Conservation (phyloP, 2,888 invertebrate genomes). For the Sphecodes monilicornis region DNA sequence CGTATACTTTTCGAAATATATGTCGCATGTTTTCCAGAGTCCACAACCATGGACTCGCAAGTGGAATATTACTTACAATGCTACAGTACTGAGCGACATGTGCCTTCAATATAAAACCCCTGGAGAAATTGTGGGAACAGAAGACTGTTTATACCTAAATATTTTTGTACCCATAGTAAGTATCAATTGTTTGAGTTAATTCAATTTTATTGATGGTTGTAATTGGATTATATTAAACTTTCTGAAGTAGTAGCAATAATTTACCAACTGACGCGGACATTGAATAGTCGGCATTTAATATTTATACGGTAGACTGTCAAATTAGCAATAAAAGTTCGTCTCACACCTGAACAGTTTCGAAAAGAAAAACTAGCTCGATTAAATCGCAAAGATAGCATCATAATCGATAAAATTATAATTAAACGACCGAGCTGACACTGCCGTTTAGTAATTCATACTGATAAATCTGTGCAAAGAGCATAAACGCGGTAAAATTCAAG, state of each 20-base stretch:
- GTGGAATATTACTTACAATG: conserved; percentile 69
- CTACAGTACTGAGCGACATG: conserved; percentile 65
- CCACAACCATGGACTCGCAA: conserved; percentile 71
- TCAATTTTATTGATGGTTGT: not conserved
- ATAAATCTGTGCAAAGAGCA: not conserved
- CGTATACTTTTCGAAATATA: no score
- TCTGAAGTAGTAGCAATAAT: not conserved
- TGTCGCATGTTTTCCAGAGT: conserved; percentile 17
- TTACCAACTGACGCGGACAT: not conserved
- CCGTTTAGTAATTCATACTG: not conserved
- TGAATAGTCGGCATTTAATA: not conserved
- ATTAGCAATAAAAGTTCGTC: not conserved
- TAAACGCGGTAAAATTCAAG: no score
- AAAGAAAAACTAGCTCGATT: conserved; percentile 66
- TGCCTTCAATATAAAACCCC: conserved; percentile 72
- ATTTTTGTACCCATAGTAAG: conserved; percentile 78
- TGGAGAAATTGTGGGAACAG: conserved; percentile 68
- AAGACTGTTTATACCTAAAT: conserved; percentile 80
- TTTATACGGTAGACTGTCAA: no score
- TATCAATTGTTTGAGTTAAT: not conserved
- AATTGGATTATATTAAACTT: no score
- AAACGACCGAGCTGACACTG: conserved; percentile 60
- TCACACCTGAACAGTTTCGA: not conserved
- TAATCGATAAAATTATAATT: conserved; percentile 58
- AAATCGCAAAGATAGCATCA: conserved; percentile 61